Evolutionary conservation across 2,797 vertebrate genomes (phyloP).

Genomic region (Oreonectes daqikongensis): DNA sequence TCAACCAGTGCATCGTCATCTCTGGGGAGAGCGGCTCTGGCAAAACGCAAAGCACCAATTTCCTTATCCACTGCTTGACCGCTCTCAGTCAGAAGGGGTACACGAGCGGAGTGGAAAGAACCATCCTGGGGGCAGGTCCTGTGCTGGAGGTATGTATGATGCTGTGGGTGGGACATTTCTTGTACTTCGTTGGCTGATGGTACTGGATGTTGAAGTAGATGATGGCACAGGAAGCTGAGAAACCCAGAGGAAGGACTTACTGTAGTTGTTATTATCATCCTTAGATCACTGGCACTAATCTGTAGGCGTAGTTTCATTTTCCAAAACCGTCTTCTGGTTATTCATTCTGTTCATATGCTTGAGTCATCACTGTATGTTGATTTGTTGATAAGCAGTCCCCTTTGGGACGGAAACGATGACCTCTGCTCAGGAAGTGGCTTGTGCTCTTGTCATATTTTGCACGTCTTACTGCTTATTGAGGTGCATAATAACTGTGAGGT

Average conservation of each 20-base stretch:
- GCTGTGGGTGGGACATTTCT: background rate
- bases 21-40: conserved; percentile 94
- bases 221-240: too few species aligned
- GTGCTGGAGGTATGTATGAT: conserved; percentile 88
- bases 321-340: background rate
- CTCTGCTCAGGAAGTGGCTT: conserved; percentile 42
- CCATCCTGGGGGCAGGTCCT: conserved; percentile 90
- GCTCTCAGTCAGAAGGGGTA: conserved; percentile 92
- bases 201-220: background rate
- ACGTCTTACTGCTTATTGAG: background rate
- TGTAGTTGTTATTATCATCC: background rate
- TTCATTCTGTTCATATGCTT: background rate
- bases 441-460: background rate
- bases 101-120: conserved; percentile 86
- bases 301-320: background rate
- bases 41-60: conserved; percentile 96
- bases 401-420: conserved; percentile 14
- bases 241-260: background rate
- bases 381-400: background rate
- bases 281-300: background rate
- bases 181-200: background rate
- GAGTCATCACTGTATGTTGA: background rate
- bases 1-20: conserved; percentile 91
- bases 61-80: conserved; percentile 93
- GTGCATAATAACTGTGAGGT: background rate